Evolutionary conservation across 1,140 invertebrate species (phyloP).

Genomic region (Psix sp.): DNA sequence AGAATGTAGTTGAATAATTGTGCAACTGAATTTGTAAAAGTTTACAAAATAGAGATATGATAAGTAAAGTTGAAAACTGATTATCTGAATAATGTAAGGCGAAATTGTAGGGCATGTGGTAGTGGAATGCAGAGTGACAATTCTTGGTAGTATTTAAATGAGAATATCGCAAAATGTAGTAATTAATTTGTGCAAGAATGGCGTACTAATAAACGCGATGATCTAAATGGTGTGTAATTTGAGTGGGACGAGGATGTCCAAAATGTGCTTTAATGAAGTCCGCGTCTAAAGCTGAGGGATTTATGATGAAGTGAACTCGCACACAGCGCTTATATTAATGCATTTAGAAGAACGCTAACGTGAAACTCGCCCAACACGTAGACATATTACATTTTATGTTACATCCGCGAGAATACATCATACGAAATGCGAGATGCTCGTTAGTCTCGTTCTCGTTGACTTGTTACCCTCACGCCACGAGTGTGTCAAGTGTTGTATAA

Average conservation of each 20-base stretch:
- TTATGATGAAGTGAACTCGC: slow-evolving; percentile 54
- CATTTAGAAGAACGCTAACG: slow-evolving; percentile 48
- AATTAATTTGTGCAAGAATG: slow-evolving; percentile 53
- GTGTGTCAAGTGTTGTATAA: slow-evolving; percentile 62
- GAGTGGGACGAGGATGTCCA: slow-evolving; percentile 45
- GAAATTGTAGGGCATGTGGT: slow-evolving; percentile 13
- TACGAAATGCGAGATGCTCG: slow-evolving; percentile 62
- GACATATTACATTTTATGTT: slow-evolving; percentile 57
- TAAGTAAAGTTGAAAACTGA: slow-evolving; percentile 3
- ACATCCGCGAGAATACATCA: slow-evolving; percentile 53
- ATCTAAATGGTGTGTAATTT: slow-evolving; percentile 55
- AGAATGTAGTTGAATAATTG: no score
- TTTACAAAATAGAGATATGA: no score
- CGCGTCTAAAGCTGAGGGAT: slow-evolving; percentile 54
- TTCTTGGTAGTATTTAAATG: slow-evolving; percentile 23
- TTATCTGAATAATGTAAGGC: slow-evolving; percentile 10
- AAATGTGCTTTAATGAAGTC: slow-evolving; percentile 55
- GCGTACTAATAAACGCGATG: slow-evolving; percentile 45
- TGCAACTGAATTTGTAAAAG: no score
- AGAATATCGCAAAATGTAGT: slow-evolving; percentile 36
- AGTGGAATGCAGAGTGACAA: slow-evolving; percentile 18
- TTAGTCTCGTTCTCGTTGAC: slow-evolving; percentile 61
- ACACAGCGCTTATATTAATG: slow-evolving; percentile 49
- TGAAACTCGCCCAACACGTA: slow-evolving; percentile 54
- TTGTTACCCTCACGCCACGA: slow-evolving; percentile 54